Percentiles rank a stretch among this genome's conserved stretches.
Conservation (phyloP, 2,113 vertebrate species). For the Emydocephalus ijimae region DNA sequence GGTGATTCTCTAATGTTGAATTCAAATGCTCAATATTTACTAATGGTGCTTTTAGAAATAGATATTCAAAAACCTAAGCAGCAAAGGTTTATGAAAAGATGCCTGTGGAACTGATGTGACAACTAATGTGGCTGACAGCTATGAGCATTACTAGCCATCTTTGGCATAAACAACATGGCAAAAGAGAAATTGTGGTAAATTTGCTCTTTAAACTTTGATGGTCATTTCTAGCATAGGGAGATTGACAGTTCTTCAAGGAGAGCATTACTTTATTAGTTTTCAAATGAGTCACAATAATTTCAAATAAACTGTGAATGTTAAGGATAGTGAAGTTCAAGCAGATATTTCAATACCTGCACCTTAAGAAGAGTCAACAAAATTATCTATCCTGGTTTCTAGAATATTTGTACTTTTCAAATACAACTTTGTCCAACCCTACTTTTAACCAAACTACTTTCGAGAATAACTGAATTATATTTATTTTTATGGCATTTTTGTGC, state of each 20-base stretch:
- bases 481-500: background rate
- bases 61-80: background rate
- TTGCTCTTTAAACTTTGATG: background rate
- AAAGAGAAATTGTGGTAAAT: background rate
- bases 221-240: background rate
- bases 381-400: background rate
- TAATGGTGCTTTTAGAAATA: background rate
- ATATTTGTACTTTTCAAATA: background rate
- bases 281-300: background rate
- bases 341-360: background rate
- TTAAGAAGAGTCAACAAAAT: background rate
- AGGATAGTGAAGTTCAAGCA: background rate
- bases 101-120: background rate
- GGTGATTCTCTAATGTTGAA: background rate
- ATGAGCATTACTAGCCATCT: background rate
- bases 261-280: background rate
- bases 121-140: background rate
- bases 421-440: background rate
- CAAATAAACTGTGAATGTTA: background rate
- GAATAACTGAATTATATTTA: background rate
- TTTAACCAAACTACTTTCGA: background rate
- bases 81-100: background rate
- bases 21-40: background rate
- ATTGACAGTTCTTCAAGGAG: background rate
- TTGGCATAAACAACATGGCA: background rate